Base-by-base conservation (phyloP, 2,113 vertebrate genomes). In the Sitta europaea region DNA sequence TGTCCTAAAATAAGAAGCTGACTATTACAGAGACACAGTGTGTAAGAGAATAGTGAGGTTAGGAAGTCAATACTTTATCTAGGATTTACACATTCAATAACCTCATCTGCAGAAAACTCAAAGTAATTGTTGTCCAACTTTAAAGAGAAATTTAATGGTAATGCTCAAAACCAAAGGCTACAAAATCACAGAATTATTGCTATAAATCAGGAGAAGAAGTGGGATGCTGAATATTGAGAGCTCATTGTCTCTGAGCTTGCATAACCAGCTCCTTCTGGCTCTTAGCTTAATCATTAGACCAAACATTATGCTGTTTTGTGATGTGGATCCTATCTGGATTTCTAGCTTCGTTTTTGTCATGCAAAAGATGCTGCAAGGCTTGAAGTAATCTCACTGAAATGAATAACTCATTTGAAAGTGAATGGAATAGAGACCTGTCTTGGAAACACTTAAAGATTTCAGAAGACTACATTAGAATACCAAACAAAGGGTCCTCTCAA, bases 371-470 rank as follows among this genome's bases (percentile, higher is more conserved):
- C 35, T 82, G 66, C 31, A 58, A 79, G 50, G 51, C 66, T 92
- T 95, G 74, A 92, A 94, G 66, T 31, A 90, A 91, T 92, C 81
- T 92, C 54, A 58, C 50, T 43, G 78, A 94, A 88, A 95, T 91
- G 57, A 97, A 91, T 93, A 94, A 68, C 82, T 94, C 86, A 88
- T 97, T 93, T 97, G 90, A 93, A 95, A 96, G 54, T 90, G 78
- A 94, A 94, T 86, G 38, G 79, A 86, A 66, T 16, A 72, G 43
- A 93, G 38, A 80, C 58, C 47, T 92, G 42, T 70, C 63, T 93
- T 76, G 35, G 78, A 92, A 94, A 76, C 6, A 2, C 70, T 94
- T 75, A 62, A 82, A 79, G 62, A 82, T 88, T 96, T 96, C 42
- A 70, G 87, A 92, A 90, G 67, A 38, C 67, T 93, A 54, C 58